Evolutionary conservation across 2,797 vertebrate species (phyloP).

Genomic region (Smutsia gigantea): DNA sequence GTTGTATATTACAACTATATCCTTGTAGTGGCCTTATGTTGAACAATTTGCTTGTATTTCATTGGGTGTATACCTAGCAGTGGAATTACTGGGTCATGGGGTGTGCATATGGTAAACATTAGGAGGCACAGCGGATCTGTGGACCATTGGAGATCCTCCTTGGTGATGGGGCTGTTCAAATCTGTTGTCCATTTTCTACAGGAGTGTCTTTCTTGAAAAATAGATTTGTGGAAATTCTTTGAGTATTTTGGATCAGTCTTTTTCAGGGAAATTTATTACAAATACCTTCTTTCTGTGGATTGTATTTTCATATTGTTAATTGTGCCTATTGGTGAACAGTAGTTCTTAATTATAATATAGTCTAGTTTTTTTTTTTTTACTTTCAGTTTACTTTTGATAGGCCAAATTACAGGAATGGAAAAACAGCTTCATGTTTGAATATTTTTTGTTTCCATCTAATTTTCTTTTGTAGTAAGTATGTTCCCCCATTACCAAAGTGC

Average conservation of each 20-base stretch:
- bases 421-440: conserved; percentile 38
- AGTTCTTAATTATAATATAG: conserved; percentile 42
- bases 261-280: not conserved
- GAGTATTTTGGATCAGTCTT: not conserved
- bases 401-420: not conserved
- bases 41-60: not conserved
- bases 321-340: conserved; percentile 19
- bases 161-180: not conserved
- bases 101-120: not conserved
- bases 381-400: conserved; percentile 39
- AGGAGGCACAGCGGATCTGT: not conserved
- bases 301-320: not conserved
- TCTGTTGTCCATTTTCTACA: not conserved
- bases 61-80: not conserved
- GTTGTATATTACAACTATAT: not conserved
- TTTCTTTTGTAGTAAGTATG: conserved; percentile 27
- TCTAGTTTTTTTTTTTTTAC: not conserved
- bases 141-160: no score
- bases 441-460: conserved; percentile 46
- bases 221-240: not conserved
- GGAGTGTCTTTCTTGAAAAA: not conserved
- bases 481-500: not conserved
- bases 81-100: not conserved
- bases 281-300: not conserved
- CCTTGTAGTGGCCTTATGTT: not conserved